Evolutionary conservation across 1,140 invertebrate genomes (phyloP), one percentile per base, ranked within the genome.

Genomic region (Hirudo medicinalis): DNA sequence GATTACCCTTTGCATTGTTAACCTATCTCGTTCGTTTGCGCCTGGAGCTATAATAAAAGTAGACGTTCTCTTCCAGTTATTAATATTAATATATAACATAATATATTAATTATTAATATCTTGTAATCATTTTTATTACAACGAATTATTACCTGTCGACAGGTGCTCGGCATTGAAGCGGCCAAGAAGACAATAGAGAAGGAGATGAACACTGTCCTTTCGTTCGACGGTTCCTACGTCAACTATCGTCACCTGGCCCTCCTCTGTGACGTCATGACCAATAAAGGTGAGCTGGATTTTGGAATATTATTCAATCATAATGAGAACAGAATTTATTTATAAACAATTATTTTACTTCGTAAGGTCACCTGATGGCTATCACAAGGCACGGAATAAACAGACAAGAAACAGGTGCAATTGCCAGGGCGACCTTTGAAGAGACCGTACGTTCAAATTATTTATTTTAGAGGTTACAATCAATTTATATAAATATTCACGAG

Each of bases 381-480:
- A 99, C 97, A 63, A 91, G 97, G 86, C 97, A 99, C 84, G 97
- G 97, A 78, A 99, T 99, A 78, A 99, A 99, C 82, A 87, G 97
- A 80, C 97, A 99, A 78, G 97, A 99, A 78, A 98, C 94, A 68
- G 97, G 97, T 74, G 94, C 94, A 20, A 86, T 99, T 72, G 99
- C 99, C 91, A 89, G 94, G 78, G 88, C 80, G 74, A 85, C 85
- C 22, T 85, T 85, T 78, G 85, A 85, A 74, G 85, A 85, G 77
- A 85, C 85, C 29, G 85, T 82, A 75, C 76, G 78, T 73, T 43
- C 6, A 4, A 25, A 25, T 22, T 11, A 36, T 36, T 36, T 36
- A 2, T 36, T n/a, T n/a, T n/a, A n/a, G n/a, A n/a, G n/a, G n/a
- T n/a, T n/a, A n/a, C n/a, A n/a, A n/a, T n/a, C n/a, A n/a, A 36